Base-by-base conservation (phyloP, 2,113 vertebrate species). In the Eptesicus fuscus region DNA sequence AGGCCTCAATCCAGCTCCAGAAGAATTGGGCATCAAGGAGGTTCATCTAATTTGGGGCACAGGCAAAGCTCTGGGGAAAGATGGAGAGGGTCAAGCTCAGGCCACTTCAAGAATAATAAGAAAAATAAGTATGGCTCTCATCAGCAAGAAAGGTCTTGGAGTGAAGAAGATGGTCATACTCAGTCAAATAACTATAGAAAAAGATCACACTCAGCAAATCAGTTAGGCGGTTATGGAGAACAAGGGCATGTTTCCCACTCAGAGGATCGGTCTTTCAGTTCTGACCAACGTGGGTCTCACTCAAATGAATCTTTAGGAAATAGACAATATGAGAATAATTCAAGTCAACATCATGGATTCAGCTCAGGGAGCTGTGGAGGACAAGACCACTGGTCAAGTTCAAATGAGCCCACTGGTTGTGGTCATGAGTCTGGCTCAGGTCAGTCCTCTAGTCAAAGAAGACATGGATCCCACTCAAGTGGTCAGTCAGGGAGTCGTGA, bases 101-200 rank as follows among this genome's bases (percentile, higher is more conserved):
- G 44, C 2, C 23, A 79, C 16, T 79, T 84, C 42, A 51, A 88
- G 35, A 23, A 53, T 6, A 93, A 3, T 71, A 63, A 94, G 44
- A 86, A 90, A 84, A 83, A 77, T 25, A 87, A 90, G 23, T 14
- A 94, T 77, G 44, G 32, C 5, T 91, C 77, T 87, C 44, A 93
- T n/a, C 67, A 96, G 9, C 71, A 93, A 80, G 78, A 82, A 76
- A 71, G 42, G 11, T 82, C 51, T 59, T 18, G 18, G 14, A 94
- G 59, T 77, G 47, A 88, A 92, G 79, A 80, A 67, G 22, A 5
- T 49, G 30, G 28, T 69, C 30, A 61, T 63, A 30, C 28, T 49
- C 37, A 78, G 78, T 88, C 78, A 92, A 73, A 28, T 25, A 73
- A 49, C 28, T 30, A 4, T 7, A 80, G 22, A 79, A 67, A 40